phyloP scores from a whole-genome alignment of 2,113 vertebrate genomes.

The Greenwoodochromis staneri region DNA sequence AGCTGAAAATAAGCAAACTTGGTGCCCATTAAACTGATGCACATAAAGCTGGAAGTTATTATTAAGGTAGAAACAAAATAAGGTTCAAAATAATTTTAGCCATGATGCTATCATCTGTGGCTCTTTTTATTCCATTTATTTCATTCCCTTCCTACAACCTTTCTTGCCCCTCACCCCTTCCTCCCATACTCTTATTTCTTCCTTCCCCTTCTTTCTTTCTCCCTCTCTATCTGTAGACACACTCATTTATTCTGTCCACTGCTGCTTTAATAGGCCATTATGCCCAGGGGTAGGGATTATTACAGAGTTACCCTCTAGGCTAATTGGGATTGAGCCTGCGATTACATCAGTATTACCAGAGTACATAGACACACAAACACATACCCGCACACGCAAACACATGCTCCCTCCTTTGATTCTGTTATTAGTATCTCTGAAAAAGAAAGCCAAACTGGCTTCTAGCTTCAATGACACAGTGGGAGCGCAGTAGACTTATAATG shows the following conservation, averaged over 20 bases:
- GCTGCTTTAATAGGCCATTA: constrained; percentile 67
- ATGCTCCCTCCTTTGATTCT: constrained; percentile 17
- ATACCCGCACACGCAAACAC: neutral
- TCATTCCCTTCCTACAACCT: neutral
- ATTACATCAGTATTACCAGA: constrained; percentile 62
- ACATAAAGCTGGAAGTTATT: neutral
- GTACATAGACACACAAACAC: constrained; percentile 45
- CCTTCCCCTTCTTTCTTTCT: neutral
- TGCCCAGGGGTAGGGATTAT: constrained; percentile 63
- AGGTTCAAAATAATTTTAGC: neutral
- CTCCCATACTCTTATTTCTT: neutral
- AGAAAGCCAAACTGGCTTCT: constrained; percentile 16
- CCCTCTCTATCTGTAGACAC: neutral
- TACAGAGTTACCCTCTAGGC: constrained; percentile 64
- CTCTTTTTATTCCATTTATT: neutral
- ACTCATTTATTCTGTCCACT: constrained; percentile 60
- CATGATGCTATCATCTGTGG: neutral
- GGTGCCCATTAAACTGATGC: neutral
- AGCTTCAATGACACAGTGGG: constrained; percentile 39
- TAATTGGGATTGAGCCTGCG: constrained; percentile 65
- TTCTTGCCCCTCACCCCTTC: neutral
- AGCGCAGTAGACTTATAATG: constrained; percentile 41
- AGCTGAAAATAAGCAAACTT: neutral
- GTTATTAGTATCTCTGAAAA: constrained; percentile 47
- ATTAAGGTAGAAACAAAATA: neutral